phyloP scores from a whole-genome alignment of 2,888 invertebrate species.

The Drosophila multiciliata region DNA sequence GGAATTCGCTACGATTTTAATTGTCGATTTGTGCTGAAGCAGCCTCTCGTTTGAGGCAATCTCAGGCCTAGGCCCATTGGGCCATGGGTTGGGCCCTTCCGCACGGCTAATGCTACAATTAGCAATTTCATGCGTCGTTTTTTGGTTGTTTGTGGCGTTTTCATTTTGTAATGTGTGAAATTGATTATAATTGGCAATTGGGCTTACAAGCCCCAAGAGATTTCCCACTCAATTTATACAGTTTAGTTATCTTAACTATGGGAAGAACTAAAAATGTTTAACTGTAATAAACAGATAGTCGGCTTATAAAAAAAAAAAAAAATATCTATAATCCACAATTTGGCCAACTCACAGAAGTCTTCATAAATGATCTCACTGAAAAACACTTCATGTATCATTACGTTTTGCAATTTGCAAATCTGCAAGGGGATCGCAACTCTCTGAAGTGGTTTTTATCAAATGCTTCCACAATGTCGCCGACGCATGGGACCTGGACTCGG shows the following conservation, averaged over 20 bases:
- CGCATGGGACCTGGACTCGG: conserved; percentile 22
- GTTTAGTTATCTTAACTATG: conserved; percentile 13
- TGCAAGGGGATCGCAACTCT: conserved; percentile 34
- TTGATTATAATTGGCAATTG: conserved; percentile 74
- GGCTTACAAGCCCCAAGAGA: conserved; percentile 54
- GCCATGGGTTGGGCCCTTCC: conserved; percentile 70
- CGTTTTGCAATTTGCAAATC: conserved; percentile 46
- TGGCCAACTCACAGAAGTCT: conserved; percentile 11
- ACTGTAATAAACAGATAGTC: conserved; percentile 11
- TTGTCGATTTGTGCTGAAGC: conserved; percentile 58
- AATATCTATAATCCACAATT: conserved; percentile 3
- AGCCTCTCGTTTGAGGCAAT: conserved; percentile 46
- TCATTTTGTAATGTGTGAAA: conserved; percentile 71
- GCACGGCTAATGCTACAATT: conserved; percentile 63
- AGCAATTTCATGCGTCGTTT: conserved; percentile 75
- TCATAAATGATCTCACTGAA: conserved; percentile 2
- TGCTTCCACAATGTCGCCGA: conserved; percentile 32
- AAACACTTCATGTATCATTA: conserved; percentile 27
- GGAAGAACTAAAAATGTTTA: conserved; percentile 32
- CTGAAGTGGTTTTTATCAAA: conserved; percentile 57
- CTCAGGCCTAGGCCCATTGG: conserved; percentile 21
- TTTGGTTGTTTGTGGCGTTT: conserved; percentile 32
- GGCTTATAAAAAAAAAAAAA: conserved; percentile 1
- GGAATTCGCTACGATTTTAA: conserved; percentile 78
- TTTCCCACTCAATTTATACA: conserved; percentile 43